Percentiles rank a stretch among this genome's conserved stretches.
These are phyloP conservation scores for Neoascia interrupta DNA, from an alignment of 2,888 invertebrate species.

Conservation along the genomic window DNA sequence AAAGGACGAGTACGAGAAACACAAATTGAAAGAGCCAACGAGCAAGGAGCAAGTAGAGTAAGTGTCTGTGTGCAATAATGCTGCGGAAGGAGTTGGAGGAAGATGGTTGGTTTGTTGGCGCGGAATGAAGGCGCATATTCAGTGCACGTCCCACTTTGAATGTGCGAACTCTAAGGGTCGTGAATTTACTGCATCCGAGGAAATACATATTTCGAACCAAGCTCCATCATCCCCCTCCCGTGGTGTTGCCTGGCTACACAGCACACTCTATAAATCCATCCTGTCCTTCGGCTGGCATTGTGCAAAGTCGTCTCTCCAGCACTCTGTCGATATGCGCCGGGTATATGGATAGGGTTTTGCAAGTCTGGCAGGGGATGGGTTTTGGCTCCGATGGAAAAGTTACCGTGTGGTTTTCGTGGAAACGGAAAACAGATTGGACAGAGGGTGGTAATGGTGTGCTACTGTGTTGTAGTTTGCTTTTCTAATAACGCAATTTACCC, in stretches of 20 bases:
- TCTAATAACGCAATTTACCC: constrained; percentile 52
- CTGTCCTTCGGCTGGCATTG: constrained; percentile 49
- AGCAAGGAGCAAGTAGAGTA: constrained; percentile 47
- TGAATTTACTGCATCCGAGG: constrained; percentile 66
- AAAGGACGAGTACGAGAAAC: constrained; percentile 28
- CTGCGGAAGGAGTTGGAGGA: constrained; percentile 48
- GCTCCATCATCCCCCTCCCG: constrained; percentile 28
- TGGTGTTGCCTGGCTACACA: constrained; percentile 19
- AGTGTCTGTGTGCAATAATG: constrained; percentile 62
- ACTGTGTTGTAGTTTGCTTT: constrained; percentile 41
- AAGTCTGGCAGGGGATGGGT: too few species aligned
- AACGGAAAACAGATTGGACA: constrained; percentile 60
- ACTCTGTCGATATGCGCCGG: constrained; percentile 39
- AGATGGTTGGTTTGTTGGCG: constrained; percentile 8
- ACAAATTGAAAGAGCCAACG: constrained; percentile 59
- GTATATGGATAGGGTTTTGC: too few species aligned
- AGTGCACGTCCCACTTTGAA: constrained; percentile 57
- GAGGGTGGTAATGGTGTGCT: constrained; percentile 2
- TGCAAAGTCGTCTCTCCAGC: constrained; percentile 21
- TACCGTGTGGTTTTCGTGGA: constrained; percentile 52
- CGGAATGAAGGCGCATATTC: constrained; percentile 33
- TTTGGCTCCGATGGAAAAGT: constrained; percentile 60
- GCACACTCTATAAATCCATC: constrained; percentile 48
- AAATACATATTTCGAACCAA: constrained; percentile 45
- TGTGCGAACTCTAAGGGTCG: constrained; percentile 37